Evolutionary conservation across 2,113 vertebrate genomes (phyloP).

Genomic region (Pavo muticus): DNA sequence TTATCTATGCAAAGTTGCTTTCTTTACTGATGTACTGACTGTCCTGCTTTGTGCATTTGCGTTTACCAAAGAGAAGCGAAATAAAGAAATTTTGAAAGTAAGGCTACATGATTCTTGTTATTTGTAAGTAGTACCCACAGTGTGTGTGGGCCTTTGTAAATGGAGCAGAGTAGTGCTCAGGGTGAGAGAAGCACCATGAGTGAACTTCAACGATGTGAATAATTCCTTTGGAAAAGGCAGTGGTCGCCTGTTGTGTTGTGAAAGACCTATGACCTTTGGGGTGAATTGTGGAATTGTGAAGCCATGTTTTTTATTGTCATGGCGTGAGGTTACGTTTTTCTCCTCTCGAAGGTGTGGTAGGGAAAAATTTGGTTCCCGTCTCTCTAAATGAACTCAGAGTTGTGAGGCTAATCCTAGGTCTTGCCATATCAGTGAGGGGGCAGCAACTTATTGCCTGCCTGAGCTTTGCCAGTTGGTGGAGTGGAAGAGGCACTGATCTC

Average conservation of each 20-base stretch:
- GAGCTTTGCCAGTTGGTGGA: not conserved
- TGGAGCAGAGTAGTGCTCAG: not conserved
- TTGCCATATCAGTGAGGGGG: not conserved
- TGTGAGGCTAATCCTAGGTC: not conserved
- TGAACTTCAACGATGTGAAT: not conserved
- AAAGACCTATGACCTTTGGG: not conserved
- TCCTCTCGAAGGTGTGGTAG: not conserved
- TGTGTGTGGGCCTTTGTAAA: not conserved
- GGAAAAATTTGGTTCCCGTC: not conserved
- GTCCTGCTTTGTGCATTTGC: not conserved
- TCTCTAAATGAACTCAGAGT: not conserved
- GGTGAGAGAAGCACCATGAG: fast-evolving
- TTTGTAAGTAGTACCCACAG: not conserved
- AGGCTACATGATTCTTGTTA: not conserved
- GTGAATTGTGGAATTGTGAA: not conserved
- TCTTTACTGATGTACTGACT: not conserved
- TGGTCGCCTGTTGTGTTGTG: not conserved
- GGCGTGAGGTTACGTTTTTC: not conserved
- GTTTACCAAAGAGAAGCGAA: not conserved
- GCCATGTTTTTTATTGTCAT: not conserved
- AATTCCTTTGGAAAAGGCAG: not conserved
- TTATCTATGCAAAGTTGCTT: not conserved
- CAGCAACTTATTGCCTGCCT: not conserved
- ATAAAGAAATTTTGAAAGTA: slow-evolving; percentile 21
- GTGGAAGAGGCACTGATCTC: not conserved